Evolutionary conservation across 2,888 invertebrate species (phyloP).

Genomic region (Loripinus fragilis): DNA sequence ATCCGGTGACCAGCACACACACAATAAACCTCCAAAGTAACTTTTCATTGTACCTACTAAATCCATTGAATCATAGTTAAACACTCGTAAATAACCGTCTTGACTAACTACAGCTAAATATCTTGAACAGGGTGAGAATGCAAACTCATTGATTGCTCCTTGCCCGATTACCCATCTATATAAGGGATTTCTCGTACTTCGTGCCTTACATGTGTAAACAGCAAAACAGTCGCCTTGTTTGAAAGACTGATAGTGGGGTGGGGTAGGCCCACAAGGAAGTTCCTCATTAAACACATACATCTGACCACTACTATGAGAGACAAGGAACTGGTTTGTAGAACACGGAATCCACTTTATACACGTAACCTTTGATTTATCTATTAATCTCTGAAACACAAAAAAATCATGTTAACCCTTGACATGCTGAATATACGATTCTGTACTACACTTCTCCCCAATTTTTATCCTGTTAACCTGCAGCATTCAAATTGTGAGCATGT

Average conservation of each 20-base stretch:
- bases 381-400: constrained; percentile 89
- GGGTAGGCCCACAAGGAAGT: constrained; percentile 93
- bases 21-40: constrained; percentile 98
- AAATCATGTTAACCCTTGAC: too few relatives aligned
- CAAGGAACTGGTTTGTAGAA: constrained; percentile 95
- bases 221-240: constrained; percentile 97
- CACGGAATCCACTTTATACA: constrained; percentile 99
- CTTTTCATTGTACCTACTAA: constrained; percentile 94
- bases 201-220: constrained; percentile 97
- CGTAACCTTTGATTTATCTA: constrained; percentile 97
- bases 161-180: constrained; percentile 88
- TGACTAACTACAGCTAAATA: constrained; percentile 96
- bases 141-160: constrained; percentile 95
- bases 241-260: constrained; percentile 97
- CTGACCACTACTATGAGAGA: constrained; percentile 97
- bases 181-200: constrained; percentile 97
- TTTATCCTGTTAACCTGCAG: too few relatives aligned
- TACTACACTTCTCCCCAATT: too few relatives aligned
- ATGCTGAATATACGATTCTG: too few relatives aligned
- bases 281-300: constrained; percentile 98
- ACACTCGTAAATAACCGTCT: constrained; percentile 95
- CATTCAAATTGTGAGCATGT: too few relatives aligned
- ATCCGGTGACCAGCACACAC: constrained; percentile 99
- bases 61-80: constrained; percentile 99
- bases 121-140: constrained; percentile 97